Conservation (phyloP, 2,797 vertebrate genomes). For the Trachurus trachurus region DNA sequence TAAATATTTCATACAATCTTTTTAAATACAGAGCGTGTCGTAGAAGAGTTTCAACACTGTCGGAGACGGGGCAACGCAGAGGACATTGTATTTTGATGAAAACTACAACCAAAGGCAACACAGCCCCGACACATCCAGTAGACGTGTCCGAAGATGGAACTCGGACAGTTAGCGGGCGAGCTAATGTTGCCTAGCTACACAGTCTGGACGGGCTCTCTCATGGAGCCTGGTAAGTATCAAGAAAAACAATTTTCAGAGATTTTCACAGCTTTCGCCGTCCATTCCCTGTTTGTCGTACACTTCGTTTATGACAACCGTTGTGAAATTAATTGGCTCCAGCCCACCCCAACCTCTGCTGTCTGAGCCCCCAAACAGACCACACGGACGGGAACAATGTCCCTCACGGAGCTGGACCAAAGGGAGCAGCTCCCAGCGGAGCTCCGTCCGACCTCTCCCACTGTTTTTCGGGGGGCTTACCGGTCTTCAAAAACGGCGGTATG, state of each 20-base stretch:
- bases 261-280: neutral
- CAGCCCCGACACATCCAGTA: neutral
- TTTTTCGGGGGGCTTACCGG: slow-evolving; percentile 86
- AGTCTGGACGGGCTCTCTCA: slow-evolving; percentile 7
- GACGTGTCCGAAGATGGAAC: slow-evolving; percentile 71
- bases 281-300: neutral
- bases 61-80: rapidly evolving
- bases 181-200: slow-evolving; percentile 60
- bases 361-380: slow-evolving; percentile 46
- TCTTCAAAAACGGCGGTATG: slow-evolving; percentile 93
- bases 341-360: neutral
- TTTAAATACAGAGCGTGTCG: neutral
- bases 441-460: slow-evolving; percentile 28
- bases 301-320: neutral
- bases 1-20: neutral
- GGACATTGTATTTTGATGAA: neutral
- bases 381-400: slow-evolving; percentile 75
- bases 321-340: neutral
- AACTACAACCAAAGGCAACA: neutral
- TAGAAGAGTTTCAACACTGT: rapidly evolving
- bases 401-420: slow-evolving; percentile 30
- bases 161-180: slow-evolving; percentile 49
- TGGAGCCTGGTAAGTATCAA: slow-evolving; percentile 11
- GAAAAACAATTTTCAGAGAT: neutral
- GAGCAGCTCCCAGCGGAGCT: slow-evolving; percentile 57